Percentiles rank a stretch among this genome's conserved stretches.
These are phyloP conservation scores for Noturus placidus DNA, from an alignment of 2,113 vertebrate genomes.

Conservation along the genomic window DNA sequence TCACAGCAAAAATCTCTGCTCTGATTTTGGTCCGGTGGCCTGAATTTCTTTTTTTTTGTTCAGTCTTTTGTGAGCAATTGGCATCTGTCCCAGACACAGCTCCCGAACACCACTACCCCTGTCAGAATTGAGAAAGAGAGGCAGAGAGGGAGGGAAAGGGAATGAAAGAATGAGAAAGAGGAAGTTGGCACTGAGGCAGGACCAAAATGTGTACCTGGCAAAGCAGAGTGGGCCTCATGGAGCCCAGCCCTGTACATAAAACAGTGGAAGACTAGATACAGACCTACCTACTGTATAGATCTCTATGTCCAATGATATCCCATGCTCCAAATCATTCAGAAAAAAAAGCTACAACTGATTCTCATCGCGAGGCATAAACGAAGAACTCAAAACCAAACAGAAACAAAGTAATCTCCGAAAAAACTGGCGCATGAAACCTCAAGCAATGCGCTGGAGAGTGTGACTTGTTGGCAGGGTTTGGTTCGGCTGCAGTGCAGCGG, in stretches of 20 bases:
- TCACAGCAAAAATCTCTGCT: conserved; percentile 7
- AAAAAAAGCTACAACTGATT: conserved; percentile 13
- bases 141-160: conserved; percentile 58
- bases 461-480: conserved; percentile 69
- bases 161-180: conserved; percentile 53
- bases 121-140: conserved; percentile 52
- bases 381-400: background rate
- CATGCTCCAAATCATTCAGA: background rate
- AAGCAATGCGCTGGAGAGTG: conserved; percentile 28
- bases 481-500: conserved; percentile 69
- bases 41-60: conserved; percentile 51
- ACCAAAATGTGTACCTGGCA: conserved; percentile 47
- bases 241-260: conserved; percentile 7
- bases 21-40: conserved; percentile 16
- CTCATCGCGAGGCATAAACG: background rate
- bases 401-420: conserved; percentile 23
- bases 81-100: conserved; percentile 82
- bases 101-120: conserved; percentile 71
- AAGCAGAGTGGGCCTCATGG: conserved; percentile 1
- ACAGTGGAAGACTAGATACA: conserved; percentile 10
- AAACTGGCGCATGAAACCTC: conserved; percentile 14
- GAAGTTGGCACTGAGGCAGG: conserved; percentile 48
- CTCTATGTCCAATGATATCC: conserved; percentile 21
- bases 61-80: conserved; percentile 81
- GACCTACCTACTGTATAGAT: conserved; percentile 24